These are phyloP conservation scores for Daboia siamensis DNA, from an alignment of 2,113 vertebrate species.

Conservation along the genomic window DNA sequence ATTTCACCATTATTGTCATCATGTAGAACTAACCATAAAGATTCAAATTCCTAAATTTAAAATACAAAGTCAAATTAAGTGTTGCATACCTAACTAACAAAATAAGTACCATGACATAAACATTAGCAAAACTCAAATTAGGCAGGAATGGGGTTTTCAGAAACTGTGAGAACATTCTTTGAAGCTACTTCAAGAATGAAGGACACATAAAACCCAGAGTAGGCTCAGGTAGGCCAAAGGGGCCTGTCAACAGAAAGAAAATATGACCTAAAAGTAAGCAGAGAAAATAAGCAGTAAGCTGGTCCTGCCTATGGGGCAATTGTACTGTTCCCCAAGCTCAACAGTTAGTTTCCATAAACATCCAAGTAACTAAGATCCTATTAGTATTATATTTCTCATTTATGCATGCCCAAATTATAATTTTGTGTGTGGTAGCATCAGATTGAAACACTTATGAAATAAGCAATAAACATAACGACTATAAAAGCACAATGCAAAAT, in stretches of 20 bases:
- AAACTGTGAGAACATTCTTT: background rate
- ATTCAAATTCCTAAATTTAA: slow-evolving; percentile 73
- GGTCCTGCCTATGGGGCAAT: background rate
- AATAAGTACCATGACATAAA: background rate
- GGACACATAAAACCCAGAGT: background rate
- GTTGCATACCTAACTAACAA: background rate
- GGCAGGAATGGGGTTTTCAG: background rate
- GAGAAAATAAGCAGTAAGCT: too few relatives aligned
- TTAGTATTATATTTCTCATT: background rate
- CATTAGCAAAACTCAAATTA: background rate
- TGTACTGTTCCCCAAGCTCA: background rate
- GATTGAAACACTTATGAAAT: background rate
- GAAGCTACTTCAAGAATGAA: background rate
- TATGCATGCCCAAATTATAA: background rate
- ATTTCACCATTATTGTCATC: slow-evolving; percentile 46
- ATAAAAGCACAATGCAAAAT: background rate
- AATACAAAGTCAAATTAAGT: slow-evolving; percentile 18
- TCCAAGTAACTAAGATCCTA: background rate
- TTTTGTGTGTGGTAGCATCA: background rate
- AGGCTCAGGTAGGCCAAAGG: background rate
- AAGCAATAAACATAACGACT: background rate
- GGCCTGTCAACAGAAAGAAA: background rate
- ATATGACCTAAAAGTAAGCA: background rate
- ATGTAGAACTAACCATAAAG: slow-evolving; percentile 70
- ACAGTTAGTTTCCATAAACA: background rate